A percentile compares a stretch with the other conserved stretches of the same genome.
Evolutionary conservation across 2,888 invertebrate genomes (phyloP).

Genomic region (Amphipoea lucens): DNA sequence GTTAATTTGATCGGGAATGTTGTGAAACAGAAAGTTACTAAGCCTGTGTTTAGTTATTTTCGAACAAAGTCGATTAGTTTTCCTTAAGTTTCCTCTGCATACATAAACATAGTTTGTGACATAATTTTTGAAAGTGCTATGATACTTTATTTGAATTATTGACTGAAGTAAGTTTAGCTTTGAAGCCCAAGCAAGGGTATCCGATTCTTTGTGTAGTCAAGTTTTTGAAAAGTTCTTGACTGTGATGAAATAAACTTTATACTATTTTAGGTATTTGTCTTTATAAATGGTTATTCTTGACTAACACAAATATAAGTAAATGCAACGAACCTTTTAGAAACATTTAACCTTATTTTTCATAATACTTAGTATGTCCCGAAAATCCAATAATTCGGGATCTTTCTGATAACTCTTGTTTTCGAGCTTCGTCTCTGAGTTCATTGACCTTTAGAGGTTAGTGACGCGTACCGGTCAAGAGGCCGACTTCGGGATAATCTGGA

Average conservation of each 20-base stretch:
- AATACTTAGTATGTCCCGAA: slow-evolving; percentile 7
- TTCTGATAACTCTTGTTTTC: slow-evolving; percentile 45
- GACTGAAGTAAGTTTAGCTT: slow-evolving; percentile 10
- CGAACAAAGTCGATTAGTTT: slow-evolving; percentile 23
- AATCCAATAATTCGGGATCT: slow-evolving; percentile 10
- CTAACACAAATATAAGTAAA: background rate
- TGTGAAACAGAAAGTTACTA: slow-evolving; percentile 9
- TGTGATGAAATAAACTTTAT: background rate
- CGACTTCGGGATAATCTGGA: slow-evolving; percentile 8
- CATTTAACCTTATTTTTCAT: background rate
- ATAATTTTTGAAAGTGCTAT: too few relatives aligned
- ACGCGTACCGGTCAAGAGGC: slow-evolving; percentile 1
- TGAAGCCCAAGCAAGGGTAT: background rate
- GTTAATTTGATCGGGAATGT: slow-evolving; percentile 12
- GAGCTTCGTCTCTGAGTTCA: slow-evolving; percentile 9
- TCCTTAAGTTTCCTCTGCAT: slow-evolving; percentile 13
- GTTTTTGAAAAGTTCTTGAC: background rate
- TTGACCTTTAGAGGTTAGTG: slow-evolving; percentile 38
- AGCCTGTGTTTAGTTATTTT: slow-evolving; percentile 12
- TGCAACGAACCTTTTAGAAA: background rate
- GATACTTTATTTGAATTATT: slow-evolving; percentile 3
- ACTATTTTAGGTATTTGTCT: background rate
- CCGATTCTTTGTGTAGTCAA: background rate
- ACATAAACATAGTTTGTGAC: slow-evolving; percentile 20
- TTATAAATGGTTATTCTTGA: background rate